A percentile compares a stretch with the other conserved stretches of the same genome.
phyloP scores from a whole-genome alignment of 2,797 vertebrate genomes.

The Cercopithecus neglectus region DNA sequence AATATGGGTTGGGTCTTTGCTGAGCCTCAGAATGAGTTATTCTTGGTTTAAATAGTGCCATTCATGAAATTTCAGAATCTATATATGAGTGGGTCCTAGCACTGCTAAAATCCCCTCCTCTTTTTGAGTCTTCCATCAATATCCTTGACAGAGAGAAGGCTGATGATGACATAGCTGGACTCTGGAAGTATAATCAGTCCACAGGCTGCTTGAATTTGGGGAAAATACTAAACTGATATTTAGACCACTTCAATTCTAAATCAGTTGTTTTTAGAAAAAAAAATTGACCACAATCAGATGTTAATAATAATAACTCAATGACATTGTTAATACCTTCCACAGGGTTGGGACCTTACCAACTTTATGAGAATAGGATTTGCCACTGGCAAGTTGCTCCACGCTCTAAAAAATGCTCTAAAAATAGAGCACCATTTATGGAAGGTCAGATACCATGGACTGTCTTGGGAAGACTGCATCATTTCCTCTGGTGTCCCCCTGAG shows the following conservation, averaged over 20 bases:
- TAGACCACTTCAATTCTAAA: not conserved
- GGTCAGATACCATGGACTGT: rapidly evolving
- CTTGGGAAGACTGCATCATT: not conserved
- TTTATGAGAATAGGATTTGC: not conserved
- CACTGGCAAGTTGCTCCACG: rapidly evolving
- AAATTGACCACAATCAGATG: not conserved
- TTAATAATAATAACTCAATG: rapidly evolving
- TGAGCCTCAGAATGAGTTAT: not conserved
- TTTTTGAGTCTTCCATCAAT: not conserved
- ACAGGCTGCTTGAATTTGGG: not conserved
- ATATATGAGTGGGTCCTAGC: rapidly evolving
- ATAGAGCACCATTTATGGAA: rapidly evolving
- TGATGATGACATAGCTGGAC: rapidly evolving
- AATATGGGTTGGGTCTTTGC: not conserved
- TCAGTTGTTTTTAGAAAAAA: not conserved
- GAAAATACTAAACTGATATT: too few species aligned
- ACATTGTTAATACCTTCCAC: rapidly evolving
- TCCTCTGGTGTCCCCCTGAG: too few species aligned
- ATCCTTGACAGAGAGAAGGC: not conserved
- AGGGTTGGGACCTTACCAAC: rapidly evolving
- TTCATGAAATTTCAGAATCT: rapidly evolving
- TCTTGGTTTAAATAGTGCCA: rapidly evolving
- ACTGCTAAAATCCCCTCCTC: rapidly evolving
- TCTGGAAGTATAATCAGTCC: too few species aligned
- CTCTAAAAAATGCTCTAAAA: not conserved